Evolutionary conservation across 1,140 invertebrate genomes (phyloP), one percentile per base, ranked within the genome.

Genomic region (Drosophila busckii): DNA sequence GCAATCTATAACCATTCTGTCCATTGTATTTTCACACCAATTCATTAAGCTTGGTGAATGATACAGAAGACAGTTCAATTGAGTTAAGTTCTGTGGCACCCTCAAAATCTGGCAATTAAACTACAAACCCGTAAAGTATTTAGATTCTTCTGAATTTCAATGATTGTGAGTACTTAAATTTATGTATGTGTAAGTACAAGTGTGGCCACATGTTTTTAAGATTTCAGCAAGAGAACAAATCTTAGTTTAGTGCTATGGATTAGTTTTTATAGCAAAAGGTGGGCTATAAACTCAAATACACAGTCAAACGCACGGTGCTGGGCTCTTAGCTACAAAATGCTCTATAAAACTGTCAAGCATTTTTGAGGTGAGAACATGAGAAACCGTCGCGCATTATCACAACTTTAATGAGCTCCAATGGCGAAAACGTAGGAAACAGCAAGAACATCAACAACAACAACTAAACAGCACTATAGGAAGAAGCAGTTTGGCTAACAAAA

Each of bases 381-480:
- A 63, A 63, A 40, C 26, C 68, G 20, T 45, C 62, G 63, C 52
- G 58, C 69, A 70, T 70, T 76, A 76, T 76, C 62, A 67, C 66
- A 76, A 78, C 62, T 78, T 76, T 76, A 78, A 78, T 76, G 61
- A 76, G 66, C 69, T 46, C 37, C 50, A 53, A 65, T 37, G 54
- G 65, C 64, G 31, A 45, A 52, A 58, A 59, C 26, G 19, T 44
- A 56, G 48, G 20, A 49, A 32, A 40, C 13, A 42, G 26, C 19
- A 50, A 34, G 9, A 34, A 31, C 32, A 45, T 17, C n/a, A 41
- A 20, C 9, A 54, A 23, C 5, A 48, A n/a, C 10, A 25, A 8
- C 7, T n/a, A n/a, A 29, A 31, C 13, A 45, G 25, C n/a, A 38
- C 8, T 12, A 31, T 15, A 56, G 20, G 31, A 35, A 53, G 38